Evolutionary conservation across 2,113 vertebrate species (phyloP), one percentile per base, ranked within the genome.

Genomic region (Opisthocomus hoazin): DNA sequence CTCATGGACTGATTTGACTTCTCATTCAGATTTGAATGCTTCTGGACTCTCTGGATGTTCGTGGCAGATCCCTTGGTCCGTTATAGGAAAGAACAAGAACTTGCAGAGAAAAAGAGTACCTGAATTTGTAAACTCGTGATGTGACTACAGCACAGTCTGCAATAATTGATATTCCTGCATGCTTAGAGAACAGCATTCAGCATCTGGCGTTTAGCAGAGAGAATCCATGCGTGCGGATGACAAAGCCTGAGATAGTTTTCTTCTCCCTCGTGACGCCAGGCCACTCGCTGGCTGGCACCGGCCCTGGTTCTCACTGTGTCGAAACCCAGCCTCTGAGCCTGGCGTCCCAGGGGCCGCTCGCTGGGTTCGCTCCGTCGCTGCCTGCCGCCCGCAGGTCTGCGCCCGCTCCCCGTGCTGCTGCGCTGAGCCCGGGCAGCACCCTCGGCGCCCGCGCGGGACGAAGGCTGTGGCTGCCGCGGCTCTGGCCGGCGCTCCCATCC

Each of bases 161-260:
- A 93, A n/a, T 93, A 71, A 93, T n/a, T 86, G 80, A 75, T 85
- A 60, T 45, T 93, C 66, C 71, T 74, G 71, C 86, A 30, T 0
- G 8, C 91, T 70, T 14, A 22, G 56, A 45, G 76, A 64, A 82
- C 5, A 93, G n/a, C 94, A 19, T 77, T 86, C 46, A 16, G 5
- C 64, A 81, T 77, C 88, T 97, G 93, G 92, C 93, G 66, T 89
- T 93, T 64, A 58, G 76, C 89, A 87, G 81, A 84, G 82, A 20
- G 75, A 83, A 64, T 84, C 90, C 29, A 5, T 73, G 87, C 6
- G 0, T 58, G 76, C 87, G 84, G 88, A 94, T 77, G 85, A 86
- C 96, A 86, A 90, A 93, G 79, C 93, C 89, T 61, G 91, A 91
- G 96, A 96, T 91, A 96, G 96, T 87, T 93, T 76, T 46, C 45